These are phyloP conservation scores for Lepidurus apus DNA, from an alignment of 1,140 invertebrate genomes.

Conservation along the genomic window DNA sequence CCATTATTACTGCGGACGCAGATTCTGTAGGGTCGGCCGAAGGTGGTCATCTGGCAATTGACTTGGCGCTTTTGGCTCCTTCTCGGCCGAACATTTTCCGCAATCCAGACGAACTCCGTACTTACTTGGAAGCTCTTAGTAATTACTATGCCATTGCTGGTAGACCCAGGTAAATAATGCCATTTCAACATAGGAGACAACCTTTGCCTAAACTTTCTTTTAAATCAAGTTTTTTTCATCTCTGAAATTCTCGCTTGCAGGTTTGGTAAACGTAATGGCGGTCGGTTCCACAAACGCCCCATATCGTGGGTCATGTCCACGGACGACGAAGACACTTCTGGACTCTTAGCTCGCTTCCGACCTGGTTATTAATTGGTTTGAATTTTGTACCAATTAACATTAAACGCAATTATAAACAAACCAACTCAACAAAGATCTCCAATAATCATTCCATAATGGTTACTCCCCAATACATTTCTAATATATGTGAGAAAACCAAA, in stretches of 20 bases:
- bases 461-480: background rate
- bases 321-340: background rate
- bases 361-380: background rate
- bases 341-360: background rate
- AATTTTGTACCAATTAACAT: background rate
- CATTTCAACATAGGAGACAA: background rate
- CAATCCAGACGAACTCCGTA: conserved; percentile 29
- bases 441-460: background rate
- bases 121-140: conserved; percentile 32
- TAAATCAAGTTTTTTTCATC: background rate
- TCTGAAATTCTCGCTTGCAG: background rate
- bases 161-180: conserved; percentile 30
- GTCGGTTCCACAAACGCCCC: background rate
- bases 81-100: conserved; percentile 27
- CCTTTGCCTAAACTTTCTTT: background rate
- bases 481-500: background rate
- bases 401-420: background rate
- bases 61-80: background rate
- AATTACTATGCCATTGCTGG: conserved; percentile 34
- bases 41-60: background rate
- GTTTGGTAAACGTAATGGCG: conserved; percentile 22
- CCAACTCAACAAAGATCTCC: background rate
- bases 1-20: background rate
- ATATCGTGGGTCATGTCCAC: background rate
- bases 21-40: background rate